Conservation (phyloP, 2,113 vertebrate species). For the Stigmatopora argus region DNA sequence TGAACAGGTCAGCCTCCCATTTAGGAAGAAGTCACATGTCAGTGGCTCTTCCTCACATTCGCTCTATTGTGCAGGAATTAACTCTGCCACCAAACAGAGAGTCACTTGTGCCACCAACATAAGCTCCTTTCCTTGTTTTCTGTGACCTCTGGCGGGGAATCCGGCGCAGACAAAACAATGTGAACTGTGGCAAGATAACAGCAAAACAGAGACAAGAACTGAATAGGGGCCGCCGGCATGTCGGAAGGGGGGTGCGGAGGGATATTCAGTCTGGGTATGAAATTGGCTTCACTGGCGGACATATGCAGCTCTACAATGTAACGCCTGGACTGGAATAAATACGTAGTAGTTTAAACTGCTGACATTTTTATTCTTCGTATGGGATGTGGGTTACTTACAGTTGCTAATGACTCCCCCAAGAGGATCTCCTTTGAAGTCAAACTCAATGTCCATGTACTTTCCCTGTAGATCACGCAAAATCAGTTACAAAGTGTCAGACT, state of each 20-base stretch:
- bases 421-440: constrained; percentile 98
- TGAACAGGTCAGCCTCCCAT: constrained; percentile 13
- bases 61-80: constrained; percentile 27
- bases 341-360: background rate
- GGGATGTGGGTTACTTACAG: constrained; percentile 78
- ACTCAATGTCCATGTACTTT: constrained; percentile 99
- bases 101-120: constrained; percentile 43
- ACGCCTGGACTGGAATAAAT: background rate
- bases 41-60: constrained; percentile 29
- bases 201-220: constrained; percentile 26
- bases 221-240: background rate
- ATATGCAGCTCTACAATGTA: background rate
- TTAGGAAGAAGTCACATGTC: constrained; percentile 48
- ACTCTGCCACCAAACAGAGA: constrained; percentile 40
- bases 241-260: too few species aligned
- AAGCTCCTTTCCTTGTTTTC: constrained; percentile 47
- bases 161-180: constrained; percentile 56
- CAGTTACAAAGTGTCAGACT: constrained; percentile 10
- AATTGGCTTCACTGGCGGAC: background rate
- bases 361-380: background rate
- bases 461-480: constrained; percentile 72
- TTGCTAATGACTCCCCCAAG: constrained; percentile 98
- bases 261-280: constrained; percentile 1
- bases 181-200: constrained; percentile 27
- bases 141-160: constrained; percentile 47